Evolutionary conservation across 2,888 invertebrate genomes (phyloP), one percentile per base, ranked within the genome.

Genomic region (Nasonia oneida): DNA sequence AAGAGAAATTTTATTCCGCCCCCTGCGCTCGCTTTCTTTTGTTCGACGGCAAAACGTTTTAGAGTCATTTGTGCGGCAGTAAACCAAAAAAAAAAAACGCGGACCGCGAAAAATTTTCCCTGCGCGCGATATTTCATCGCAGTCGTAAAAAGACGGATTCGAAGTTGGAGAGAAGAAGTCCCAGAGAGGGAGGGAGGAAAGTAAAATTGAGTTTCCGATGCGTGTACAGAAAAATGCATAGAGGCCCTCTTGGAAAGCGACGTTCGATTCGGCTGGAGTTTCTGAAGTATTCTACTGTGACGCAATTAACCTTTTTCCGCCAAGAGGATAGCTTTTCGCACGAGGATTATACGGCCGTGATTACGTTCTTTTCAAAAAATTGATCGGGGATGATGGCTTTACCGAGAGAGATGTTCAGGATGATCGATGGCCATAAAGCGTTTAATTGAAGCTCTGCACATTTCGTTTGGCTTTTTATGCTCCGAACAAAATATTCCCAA

Each of bases 191-290:
- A 73, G n/a, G 10, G 64, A 47, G 29, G 64, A 64, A 81, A 81
- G 81, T 81, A 82, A 82, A 75, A 75, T 82, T 82, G 82, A 15
- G 15, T 82, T 82, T 64, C 29, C 23, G 15, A n/a, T 67, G 29
- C 37, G 39, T 5, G 42, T n/a, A 42, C 8, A 10, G n/a, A 23
- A 73, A 75, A 73, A 75, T 29, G 23, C 29, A 75, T 50, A 29
- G 53, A 18, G 15, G 53, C 29, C 29, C 14, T 15, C 15, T 57
- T 15, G 5, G 18, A 42, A 10, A 42, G 12, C 42, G 42, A 42
- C 47, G 47, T 47, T 47, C 47, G 57, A 57, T 57, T 57, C 57
- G 3, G 8, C 18, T 1, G 10, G 6, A n/a, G 4, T 57, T n/a
- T 57, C 57, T 47, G 12, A 12, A 47, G 10, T 8, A 47, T 47